Conservation (phyloP, 2,113 vertebrate species). For the Lasiurus borealis region DNA sequence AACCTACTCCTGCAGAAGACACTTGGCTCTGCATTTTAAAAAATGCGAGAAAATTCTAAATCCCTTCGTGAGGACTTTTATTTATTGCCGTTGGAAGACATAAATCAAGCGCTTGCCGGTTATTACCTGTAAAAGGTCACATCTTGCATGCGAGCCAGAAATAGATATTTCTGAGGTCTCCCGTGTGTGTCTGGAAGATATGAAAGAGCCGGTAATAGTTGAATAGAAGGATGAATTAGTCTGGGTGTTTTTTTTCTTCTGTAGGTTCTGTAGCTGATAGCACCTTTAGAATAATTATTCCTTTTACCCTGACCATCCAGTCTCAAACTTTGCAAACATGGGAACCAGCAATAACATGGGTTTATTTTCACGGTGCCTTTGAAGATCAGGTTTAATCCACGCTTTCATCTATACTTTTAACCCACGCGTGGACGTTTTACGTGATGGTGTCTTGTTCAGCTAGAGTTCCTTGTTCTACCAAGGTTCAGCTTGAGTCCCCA, state of each 20-base stretch:
- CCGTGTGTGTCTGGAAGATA: neutral
- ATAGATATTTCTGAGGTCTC: conserved; percentile 17
- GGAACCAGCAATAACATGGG: neutral
- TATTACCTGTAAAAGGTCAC: neutral
- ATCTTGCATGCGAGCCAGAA: neutral
- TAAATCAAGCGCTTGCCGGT: neutral
- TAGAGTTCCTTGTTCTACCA: neutral
- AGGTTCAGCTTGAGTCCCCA: no score
- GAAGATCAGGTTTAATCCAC: neutral
- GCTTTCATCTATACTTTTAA: neutral
- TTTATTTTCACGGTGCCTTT: neutral
- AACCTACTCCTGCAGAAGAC: neutral
- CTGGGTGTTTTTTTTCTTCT: neutral
- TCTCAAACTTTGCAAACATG: neutral
- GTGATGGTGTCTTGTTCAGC: neutral
- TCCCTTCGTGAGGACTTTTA: neutral
- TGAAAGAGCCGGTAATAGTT: neutral
- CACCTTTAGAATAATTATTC: neutral
- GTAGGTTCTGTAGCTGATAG: neutral
- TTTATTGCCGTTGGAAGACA: neutral
- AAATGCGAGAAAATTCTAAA: neutral
- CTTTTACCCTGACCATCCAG: neutral
- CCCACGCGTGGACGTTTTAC: neutral
- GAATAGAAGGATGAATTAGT: neutral
- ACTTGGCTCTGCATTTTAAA: neutral